Conservation (phyloP, 2,797 vertebrate species). For the Pantherophis alleghaniensis region DNA sequence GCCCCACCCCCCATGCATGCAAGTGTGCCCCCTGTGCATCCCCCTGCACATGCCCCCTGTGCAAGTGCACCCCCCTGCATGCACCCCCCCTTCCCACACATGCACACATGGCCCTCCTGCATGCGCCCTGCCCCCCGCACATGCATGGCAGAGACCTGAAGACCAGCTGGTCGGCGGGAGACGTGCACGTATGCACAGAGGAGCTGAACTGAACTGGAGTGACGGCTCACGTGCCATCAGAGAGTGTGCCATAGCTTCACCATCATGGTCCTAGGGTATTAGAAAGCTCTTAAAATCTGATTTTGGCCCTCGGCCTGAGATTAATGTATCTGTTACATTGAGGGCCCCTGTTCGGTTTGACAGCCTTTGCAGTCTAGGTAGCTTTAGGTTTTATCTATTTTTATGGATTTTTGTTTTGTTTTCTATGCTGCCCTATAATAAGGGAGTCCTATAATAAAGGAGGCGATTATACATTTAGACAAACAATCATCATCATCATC, state of each 20-base stretch:
- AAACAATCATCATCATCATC: not conserved
- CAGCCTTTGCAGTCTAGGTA: not conserved
- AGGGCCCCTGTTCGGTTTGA: not conserved
- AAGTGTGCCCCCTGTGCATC: no score
- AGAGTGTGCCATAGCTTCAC: no score
- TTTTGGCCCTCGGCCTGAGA: not conserved
- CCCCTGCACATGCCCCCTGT: no score
- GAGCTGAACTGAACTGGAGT: no score
- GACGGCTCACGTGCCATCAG: no score
- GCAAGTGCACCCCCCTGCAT: no score
- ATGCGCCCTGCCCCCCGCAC: accelerated
- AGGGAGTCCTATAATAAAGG: not conserved
- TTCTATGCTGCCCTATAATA: not conserved
- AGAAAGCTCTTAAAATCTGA: not conserved
- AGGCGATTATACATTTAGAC: not conserved
- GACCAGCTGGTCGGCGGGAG: no score
- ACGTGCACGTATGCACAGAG: no score
- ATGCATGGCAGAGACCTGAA: no score
- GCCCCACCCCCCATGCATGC: no score
- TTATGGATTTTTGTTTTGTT: not conserved
- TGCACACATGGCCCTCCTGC: no score
- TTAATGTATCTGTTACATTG: not conserved
- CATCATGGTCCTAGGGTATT: not conserved
- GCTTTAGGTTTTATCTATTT: not conserved
- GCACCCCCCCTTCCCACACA: no score